Evolutionary conservation across 2,797 vertebrate genomes (phyloP), one percentile per base, ranked within the genome.

Genomic region (Bovichtus diacanthus): DNA sequence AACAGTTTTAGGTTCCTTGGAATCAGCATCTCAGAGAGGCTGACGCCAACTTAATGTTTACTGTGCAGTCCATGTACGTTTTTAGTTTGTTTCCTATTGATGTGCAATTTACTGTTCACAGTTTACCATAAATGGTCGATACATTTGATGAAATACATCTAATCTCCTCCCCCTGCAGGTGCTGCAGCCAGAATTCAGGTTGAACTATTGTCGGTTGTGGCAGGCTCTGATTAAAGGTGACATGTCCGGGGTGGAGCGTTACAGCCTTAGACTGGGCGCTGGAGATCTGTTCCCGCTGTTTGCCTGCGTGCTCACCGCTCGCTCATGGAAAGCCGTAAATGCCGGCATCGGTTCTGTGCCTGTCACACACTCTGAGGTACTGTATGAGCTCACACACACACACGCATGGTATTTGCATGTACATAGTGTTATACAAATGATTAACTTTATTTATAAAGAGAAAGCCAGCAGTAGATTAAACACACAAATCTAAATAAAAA

Each of bases 141-240:
- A 2, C 16, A 67, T 18, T 62, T 23, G 25, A 62, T 6, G 46
- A 29, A 55, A n/a, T 5, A 47, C 7, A 50, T 4, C 15, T 59
- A 5, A 15, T 54, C 7, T 41, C 2, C 8, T 41, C 21, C 0
- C 23, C 9, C 49, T 1, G n/a, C 71, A 99, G 98, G 93, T 92
- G 55, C 93, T 99, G 85, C 95, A 97, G 0, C 95, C 96, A 2
- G 95, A 95, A 38, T 99, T 99, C 90, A 95, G 97, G 71, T 70
- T 99, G 92, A 91, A 98, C 83, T 99, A 99, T 91, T 98, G 97
- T 78, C 95, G 65, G 13, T 95, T 99, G 78, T 99, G 98, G 98
- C 97, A 97, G 93, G 94, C 97, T 43, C 93, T 99, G 80, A 97
- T 99, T 80, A 94, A 94, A 71, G 92, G 95, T 0, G 96, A 99